Base-by-base conservation (phyloP, 2,113 vertebrate species). In the Larimichthys polyactis region DNA sequence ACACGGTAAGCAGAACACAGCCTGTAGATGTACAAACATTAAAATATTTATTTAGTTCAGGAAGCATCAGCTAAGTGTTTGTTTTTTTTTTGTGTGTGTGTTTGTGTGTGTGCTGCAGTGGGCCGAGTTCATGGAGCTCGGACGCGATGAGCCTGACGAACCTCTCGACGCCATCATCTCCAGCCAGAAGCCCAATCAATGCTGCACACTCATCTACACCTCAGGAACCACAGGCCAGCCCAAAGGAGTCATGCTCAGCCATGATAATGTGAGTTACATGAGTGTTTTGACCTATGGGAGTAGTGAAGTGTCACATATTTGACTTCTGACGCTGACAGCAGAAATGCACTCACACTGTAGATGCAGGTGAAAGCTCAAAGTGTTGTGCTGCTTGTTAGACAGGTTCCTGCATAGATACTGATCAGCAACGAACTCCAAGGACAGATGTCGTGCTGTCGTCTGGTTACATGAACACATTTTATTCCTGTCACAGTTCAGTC, bases 231-330 rank as follows among this genome's bases (percentile, higher is more conserved):
- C 92, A 0, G 97, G 97, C 1, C 87, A 94, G 62, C 98, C 98
- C 12, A 99, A 99, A 88, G 98, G 96, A 2, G 97, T 97, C 19
- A 99, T 99, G 98, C 96, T 99, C 0, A 99, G 97, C 67, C 98
- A 99, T 0, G 98, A 99, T 93, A 99, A 99, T 0, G 98, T 98
- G 54, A 96, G 97, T 89, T 8, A 29, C 15, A 12, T 1, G 3
- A 22, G 14, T 20, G 40, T 17, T 29, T 57, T 2, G 2, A 4
- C 27, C 10, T 66, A 32, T 44, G 46, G 36, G 40, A 22, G 40
- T 4, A 11, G 8, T 19, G 6, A n/a, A 5, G 5, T 1, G 40
- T 64, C 65, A 43, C n/a, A 19, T 32, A 52, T 66, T 24, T 51
- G 46, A 1, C 59, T 24, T 16, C 49, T 68, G 51, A 29, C 0